These are phyloP conservation scores for Gopherus flavomarginatus DNA, from an alignment of 2,113 vertebrate species.

Conservation along the genomic window DNA sequence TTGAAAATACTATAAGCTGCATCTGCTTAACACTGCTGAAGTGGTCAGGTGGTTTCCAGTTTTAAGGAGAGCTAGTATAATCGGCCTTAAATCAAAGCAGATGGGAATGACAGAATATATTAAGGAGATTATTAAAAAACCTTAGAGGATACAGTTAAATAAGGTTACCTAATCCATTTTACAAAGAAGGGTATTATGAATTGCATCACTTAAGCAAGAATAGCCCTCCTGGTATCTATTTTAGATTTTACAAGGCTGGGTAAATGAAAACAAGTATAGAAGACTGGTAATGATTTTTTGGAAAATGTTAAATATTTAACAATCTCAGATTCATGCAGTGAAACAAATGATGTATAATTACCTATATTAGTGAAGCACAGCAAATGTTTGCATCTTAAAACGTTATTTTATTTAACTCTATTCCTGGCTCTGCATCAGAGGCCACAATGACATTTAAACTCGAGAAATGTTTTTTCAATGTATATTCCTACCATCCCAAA, in stretches of 20 bases:
- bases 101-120: constrained; percentile 74
- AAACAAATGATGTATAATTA: neutral
- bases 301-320: neutral
- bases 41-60: constrained; percentile 62
- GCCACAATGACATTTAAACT: neutral
- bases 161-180: constrained; percentile 70
- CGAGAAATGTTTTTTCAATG: neutral
- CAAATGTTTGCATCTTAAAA: neutral
- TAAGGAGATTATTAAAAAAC: constrained; percentile 77
- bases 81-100: constrained; percentile 79
- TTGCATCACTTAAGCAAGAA: constrained; percentile 56
- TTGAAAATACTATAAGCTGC: constrained; percentile 46
- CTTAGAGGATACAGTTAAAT: constrained; percentile 68
- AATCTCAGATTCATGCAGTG: neutral
- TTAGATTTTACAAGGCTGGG: constrained; percentile 42
- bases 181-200: constrained; percentile 63
- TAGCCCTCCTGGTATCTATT: constrained; percentile 44
- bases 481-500: neutral
- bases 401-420: neutral
- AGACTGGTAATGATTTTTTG: neutral
- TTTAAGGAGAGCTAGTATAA: constrained; percentile 56
- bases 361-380: neutral
- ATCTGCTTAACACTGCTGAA: constrained; percentile 54
- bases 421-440: neutral
- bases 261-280: constrained; percentile 26